Evolutionary conservation across 2,888 invertebrate genomes (phyloP), one percentile per base, ranked within the genome.

Genomic region (Lamellibrachia satsuma): DNA sequence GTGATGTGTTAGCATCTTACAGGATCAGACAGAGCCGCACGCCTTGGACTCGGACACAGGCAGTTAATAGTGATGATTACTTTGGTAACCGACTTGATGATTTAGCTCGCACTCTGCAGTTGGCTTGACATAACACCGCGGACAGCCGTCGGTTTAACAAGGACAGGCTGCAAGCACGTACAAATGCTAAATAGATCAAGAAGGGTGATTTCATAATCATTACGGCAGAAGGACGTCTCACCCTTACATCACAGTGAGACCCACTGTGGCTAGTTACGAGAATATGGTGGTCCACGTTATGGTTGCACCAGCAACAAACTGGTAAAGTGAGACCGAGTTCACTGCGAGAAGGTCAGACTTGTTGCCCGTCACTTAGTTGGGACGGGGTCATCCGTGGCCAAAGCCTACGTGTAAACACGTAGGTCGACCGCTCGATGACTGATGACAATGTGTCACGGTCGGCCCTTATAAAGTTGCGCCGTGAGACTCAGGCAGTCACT

Each of bases 161-260:
- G n/a, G 90, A 15, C 9, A 60, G 92, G 1, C 22, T 92, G 15
- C 8, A 92, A 39, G n/a, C 8, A 4, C 90, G 91, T 27, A 90
- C 92, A n/a, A 90, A 51, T 9, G 92, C 92, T 27, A 57, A 51
- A 51, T 8, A 92, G 15, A 52, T 92, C 27, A 90, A 92, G 52
- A 51, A 51, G 1, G 90, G 92, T 2, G 92, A 92, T 90, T 27
- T 51, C 27, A 90, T 92, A 91, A 52, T 92, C 15, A 9, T 92
- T 8, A 90, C 15, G 27, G 93, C 92, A 52, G 60, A 90, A 22
- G 93, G 90, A 27, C 90, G 90, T 8, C 90, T 90, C 7, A 52
- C 92, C 52, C n/a, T 93, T 22, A 93, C 92, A 7, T n/a, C 51
- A 3, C 52, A 91, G 8, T 93, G 93, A 92, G 93, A 93, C 90